phyloP scores from a whole-genome alignment of 2,113 vertebrate species.

The Sarotherodon lohbergeri region DNA sequence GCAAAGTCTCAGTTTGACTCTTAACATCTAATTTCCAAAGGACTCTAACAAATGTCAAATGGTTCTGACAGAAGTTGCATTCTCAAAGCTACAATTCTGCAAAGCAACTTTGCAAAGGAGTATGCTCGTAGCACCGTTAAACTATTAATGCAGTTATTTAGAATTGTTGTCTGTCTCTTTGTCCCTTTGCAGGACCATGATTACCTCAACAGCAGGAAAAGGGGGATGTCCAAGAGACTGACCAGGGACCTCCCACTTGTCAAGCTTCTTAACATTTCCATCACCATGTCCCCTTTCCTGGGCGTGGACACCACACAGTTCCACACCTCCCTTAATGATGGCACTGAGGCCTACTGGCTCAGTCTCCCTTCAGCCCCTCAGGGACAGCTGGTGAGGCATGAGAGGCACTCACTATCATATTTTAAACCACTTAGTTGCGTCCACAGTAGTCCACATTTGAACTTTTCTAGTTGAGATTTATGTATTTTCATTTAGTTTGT shows the following conservation, averaged over 20 bases:
- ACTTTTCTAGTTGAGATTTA: background rate
- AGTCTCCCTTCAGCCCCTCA: constrained; percentile 68
- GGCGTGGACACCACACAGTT: constrained; percentile 77
- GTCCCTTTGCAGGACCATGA: constrained; percentile 63
- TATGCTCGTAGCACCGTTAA: background rate
- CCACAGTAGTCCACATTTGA: background rate
- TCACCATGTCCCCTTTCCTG: constrained; percentile 81
- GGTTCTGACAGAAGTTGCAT: background rate
- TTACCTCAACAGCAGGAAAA: constrained; percentile 70
- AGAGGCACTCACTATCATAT: background rate
- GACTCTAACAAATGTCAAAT: constrained; percentile 2
- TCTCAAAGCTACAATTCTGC: background rate
- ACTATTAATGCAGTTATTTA: background rate
- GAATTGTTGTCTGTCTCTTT: background rate
- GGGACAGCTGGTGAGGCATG: constrained; percentile 70
- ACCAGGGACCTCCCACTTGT: constrained; percentile 69
- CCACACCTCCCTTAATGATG: constrained; percentile 73
- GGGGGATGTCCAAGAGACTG: constrained; percentile 55
- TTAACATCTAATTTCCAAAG: background rate
- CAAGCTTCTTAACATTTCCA: constrained; percentile 78
- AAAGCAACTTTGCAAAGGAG: background rate
- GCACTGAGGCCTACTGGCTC: constrained; percentile 76
- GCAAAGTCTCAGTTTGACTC: constrained; percentile 16
- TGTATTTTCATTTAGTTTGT: background rate
- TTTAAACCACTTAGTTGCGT: background rate